A percentile compares a stretch with the other conserved stretches of the same genome.
Conservation (phyloP, 2,797 vertebrate species). For the Vireo griseus region DNA sequence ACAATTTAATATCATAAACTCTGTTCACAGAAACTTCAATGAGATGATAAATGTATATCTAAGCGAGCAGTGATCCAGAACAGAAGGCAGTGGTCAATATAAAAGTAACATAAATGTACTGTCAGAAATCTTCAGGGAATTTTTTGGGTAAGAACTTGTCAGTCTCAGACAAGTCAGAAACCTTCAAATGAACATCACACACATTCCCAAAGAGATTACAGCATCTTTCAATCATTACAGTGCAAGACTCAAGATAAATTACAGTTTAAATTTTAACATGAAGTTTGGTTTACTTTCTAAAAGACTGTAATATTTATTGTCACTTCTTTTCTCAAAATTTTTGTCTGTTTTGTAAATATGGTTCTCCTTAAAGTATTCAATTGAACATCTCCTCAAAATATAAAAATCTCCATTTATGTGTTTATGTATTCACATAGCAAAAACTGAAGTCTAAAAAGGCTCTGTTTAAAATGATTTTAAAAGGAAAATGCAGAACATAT, state of each 20-base stretch:
- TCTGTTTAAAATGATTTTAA: neutral
- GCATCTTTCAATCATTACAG: neutral
- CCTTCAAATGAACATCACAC: neutral
- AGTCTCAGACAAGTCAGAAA: neutral
- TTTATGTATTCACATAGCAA: neutral
- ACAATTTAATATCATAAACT: neutral
- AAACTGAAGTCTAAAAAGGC: neutral
- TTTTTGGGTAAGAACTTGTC: neutral
- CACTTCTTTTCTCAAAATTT: neutral
- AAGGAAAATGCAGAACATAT: neutral
- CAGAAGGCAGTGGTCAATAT: neutral
- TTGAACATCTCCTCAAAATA: neutral
- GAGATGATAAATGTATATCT: neutral
- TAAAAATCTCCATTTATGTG: neutral
- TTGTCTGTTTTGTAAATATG: neutral
- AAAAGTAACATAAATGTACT: neutral
- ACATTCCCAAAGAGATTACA: neutral
- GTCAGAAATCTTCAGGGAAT: neutral
- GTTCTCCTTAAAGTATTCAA: neutral
- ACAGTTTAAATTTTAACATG: neutral
- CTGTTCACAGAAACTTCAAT: neutral
- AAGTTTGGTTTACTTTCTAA: neutral
- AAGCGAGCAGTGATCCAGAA: neutral
- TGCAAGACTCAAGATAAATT: neutral
- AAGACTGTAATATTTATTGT: neutral